Evolutionary conservation across 2,113 vertebrate genomes (phyloP).

Genomic region (Strix uralensis): DNA sequence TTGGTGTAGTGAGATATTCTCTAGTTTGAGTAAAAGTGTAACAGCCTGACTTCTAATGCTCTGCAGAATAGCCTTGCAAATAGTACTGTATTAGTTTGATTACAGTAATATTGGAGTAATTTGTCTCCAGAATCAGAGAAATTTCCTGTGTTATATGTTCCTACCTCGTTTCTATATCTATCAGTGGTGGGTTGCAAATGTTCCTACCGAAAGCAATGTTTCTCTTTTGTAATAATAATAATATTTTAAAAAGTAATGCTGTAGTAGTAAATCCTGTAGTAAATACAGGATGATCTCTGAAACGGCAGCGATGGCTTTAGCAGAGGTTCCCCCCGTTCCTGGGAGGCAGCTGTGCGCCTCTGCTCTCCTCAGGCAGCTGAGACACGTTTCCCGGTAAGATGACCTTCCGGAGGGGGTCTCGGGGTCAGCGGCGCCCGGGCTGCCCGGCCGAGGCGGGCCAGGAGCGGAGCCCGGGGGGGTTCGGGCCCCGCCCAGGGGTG

Average conservation of each 20-base stretch:
- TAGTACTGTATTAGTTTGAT: fast-evolving
- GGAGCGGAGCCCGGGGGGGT: fast-evolving
- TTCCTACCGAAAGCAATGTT: background rate
- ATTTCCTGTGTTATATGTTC: fast-evolving
- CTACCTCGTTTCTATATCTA: fast-evolving
- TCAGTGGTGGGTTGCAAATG: fast-evolving
- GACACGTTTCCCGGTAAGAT: fast-evolving
- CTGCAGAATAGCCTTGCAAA: background rate
- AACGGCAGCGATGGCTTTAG: fast-evolving
- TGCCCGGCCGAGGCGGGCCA: background rate
- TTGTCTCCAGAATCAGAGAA: background rate
- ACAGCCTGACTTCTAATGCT: background rate
- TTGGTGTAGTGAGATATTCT: background rate
- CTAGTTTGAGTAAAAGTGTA: background rate
- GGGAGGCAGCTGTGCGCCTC: fast-evolving
- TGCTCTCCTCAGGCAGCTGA: fast-evolving
- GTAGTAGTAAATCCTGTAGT: too few relatives aligned
- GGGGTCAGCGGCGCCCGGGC: background rate
- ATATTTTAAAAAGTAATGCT: background rate
- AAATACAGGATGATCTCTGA: fast-evolving
- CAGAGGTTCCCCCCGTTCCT: fast-evolving
- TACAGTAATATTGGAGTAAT: background rate
- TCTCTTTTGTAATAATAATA: background rate
- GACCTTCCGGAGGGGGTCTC: too few relatives aligned
- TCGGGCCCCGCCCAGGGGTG: background rate